A percentile compares a stretch with the other conserved stretches of the same genome.
Evolutionary conservation across 2,797 vertebrate species (phyloP).

Genomic region (Myripristis jacobus): DNA sequence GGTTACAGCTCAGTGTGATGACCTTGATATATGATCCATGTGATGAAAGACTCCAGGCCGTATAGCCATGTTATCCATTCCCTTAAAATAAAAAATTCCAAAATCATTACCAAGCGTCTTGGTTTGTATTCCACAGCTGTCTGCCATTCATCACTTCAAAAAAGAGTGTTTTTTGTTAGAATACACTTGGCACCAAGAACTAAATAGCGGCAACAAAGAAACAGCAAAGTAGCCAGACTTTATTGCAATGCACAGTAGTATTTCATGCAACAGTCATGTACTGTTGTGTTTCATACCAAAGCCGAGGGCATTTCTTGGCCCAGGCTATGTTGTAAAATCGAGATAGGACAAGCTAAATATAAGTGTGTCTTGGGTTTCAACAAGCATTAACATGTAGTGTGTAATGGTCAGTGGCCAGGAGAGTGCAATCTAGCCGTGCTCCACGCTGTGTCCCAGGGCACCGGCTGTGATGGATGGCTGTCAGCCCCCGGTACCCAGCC

Average conservation of each 20-base stretch:
- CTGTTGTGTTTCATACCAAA: conserved; percentile 48
- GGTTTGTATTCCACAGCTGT: conserved; percentile 73
- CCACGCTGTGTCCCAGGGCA: conserved; percentile 49
- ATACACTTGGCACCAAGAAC: conserved; percentile 27
- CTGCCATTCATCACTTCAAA: conserved; percentile 54
- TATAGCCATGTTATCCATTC: conserved; percentile 17
- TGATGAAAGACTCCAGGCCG: conserved; percentile 43
- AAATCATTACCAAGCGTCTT: conserved; percentile 36
- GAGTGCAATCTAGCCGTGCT: conserved; percentile 14
- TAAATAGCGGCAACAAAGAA: conserved; percentile 53
- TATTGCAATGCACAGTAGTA: conserved; percentile 46
- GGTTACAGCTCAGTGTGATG: conserved; percentile 24
- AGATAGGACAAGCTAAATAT: conserved; percentile 76
- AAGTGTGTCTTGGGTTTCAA: conserved; percentile 78
- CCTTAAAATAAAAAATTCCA: conserved; percentile 44
- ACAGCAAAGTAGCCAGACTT: conserved; percentile 17
- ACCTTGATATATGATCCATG: conserved; percentile 25
- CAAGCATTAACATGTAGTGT: conserved; percentile 56
- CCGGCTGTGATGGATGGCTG: conserved; percentile 64
- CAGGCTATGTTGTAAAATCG: conserved; percentile 56
- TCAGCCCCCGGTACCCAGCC: conserved; percentile 49
- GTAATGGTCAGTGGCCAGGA: conserved; percentile 55
- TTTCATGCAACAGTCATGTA: conserved; percentile 49
- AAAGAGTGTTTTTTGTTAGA: conserved; percentile 12
- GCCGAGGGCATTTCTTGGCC: conserved; percentile 54